Evolutionary conservation across 2,888 invertebrate genomes (phyloP), one percentile per base, ranked within the genome.

Genomic region (Habrosyne pyritoides): DNA sequence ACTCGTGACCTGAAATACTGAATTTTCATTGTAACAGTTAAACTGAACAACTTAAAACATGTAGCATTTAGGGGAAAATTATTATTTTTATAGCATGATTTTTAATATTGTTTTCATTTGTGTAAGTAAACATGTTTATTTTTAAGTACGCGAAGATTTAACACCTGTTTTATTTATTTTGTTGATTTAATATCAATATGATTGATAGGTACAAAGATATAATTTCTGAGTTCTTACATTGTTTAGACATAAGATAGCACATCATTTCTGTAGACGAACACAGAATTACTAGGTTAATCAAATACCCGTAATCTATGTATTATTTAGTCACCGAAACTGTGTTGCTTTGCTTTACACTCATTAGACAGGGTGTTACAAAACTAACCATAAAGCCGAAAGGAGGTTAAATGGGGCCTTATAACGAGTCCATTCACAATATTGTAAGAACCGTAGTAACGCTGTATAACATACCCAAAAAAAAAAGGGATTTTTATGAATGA

Each of bases 141-240:
- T n/a, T 42, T 64, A 63, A 61, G 57, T 56, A 56, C 61, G 71
- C 67, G 77, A 67, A 18, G 42, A 63, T 75, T 76, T 79, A 64
- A 71, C 63, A 58, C 61, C 55, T 70, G 75, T 78, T 81, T 80
- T 66, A 79, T 81, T 80, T 83, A 81, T 80, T 80, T 74, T 75
- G 75, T 78, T 81, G 58, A 62, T 64, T 67, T 42, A 42, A 14
- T 42, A 42, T 18, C 42, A 47, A 49, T 55, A 52, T 57, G 53
- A 51, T 46, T 57, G 53, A 57, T 55, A 57, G 59, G 61, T 63
- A 61, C 61, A 65, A 65, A 59, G 14, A 18, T 42, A n/a, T 42
- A 42, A 42, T 18, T 42, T 6, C 42, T 18, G 14, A 18, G 2
- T 18, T 42, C 18, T 8, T 18, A 42, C 14, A 8, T 18, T 4